Evolutionary conservation across 1,140 invertebrate genomes (phyloP).

Genomic region (Drosophila sproati): DNA sequence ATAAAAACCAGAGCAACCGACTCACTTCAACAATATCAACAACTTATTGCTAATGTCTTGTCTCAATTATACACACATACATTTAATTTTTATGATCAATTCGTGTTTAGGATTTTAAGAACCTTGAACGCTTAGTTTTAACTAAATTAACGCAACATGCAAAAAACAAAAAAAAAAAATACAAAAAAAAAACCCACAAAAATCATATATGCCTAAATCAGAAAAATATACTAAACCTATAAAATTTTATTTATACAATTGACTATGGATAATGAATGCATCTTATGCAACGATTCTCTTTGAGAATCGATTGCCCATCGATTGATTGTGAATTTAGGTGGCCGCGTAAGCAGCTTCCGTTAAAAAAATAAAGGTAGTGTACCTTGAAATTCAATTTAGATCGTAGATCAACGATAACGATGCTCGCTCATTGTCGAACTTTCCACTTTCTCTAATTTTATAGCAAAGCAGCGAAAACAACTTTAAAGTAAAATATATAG

Average conservation of each 20-base stretch:
- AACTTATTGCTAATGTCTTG: constrained; percentile 67
- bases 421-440: constrained; percentile 52
- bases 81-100: constrained; percentile 65
- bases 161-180: constrained; percentile 29
- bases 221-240: constrained; percentile 67
- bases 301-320: constrained; percentile 15
- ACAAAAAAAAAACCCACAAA: constrained; percentile 22
- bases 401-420: constrained; percentile 19
- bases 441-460: constrained; percentile 42
- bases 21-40: constrained; percentile 45
- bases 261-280: constrained; percentile 39
- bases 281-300: constrained; percentile 25
- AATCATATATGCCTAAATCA: constrained; percentile 13
- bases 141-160: constrained; percentile 61
- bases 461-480: constrained; percentile 38
- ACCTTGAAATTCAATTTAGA: constrained; percentile 47
- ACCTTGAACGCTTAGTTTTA: constrained; percentile 79
- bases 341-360: constrained; percentile 4
- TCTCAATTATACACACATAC: constrained; percentile 53
- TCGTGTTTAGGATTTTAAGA: constrained; percentile 78
- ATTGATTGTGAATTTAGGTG: constrained; percentile 16
- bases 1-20: constrained; percentile 22
- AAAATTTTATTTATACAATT: constrained; percentile 65
- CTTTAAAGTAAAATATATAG: constrained; percentile 61
- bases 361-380: constrained; percentile 49